Evolutionary conservation across 2,113 vertebrate genomes (phyloP), one percentile per base, ranked within the genome.

Genomic region (Theristicus caerulescens): DNA sequence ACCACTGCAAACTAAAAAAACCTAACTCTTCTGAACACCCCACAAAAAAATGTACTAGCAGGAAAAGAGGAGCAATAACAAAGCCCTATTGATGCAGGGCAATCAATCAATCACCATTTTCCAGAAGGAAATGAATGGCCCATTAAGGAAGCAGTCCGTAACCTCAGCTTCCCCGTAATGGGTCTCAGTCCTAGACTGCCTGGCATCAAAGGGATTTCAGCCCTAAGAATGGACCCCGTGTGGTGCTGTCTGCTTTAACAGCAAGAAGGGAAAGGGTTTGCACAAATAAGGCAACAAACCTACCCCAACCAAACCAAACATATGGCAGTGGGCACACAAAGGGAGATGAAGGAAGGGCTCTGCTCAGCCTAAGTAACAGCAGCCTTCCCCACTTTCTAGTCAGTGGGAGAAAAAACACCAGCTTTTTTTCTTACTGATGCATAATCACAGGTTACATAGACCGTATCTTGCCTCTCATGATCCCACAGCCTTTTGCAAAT

Each of bases 111-210:
- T 52, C 26, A 1, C 6, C 13, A 1, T 27, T 10, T 19, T 27
- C n/a, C 55, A 65, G 80, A 36, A 84, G 86, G 80, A 94, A 92
- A 92, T 29, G 44, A 79, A 89, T 0, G 54, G 44, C 40, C 69
- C 86, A 72, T 94, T 92, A 94, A 92, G 86, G 72, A 66, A 86
- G 81, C 16, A 38, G 61, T 6, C 31, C 10, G 4, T 82, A 89
- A 93, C 88, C 94, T 94, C 93, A 94, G 1, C 86, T 82, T 85
- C 54, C 40, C 73, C 13, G 0, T 44, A 36, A 76, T 38, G 73
- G 64, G 6, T n/a, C 72, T 49, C 1, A 0, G 71, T 10, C 69
- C 70, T 67, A 85, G 83, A 72, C 94, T 86, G 44, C 36, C 86
- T 44, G 83, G 86, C 95, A 55, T 55, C 86, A 2, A 3, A 10